Conservation (phyloP, 2,888 invertebrate species). For the Anthoptus insignis region DNA sequence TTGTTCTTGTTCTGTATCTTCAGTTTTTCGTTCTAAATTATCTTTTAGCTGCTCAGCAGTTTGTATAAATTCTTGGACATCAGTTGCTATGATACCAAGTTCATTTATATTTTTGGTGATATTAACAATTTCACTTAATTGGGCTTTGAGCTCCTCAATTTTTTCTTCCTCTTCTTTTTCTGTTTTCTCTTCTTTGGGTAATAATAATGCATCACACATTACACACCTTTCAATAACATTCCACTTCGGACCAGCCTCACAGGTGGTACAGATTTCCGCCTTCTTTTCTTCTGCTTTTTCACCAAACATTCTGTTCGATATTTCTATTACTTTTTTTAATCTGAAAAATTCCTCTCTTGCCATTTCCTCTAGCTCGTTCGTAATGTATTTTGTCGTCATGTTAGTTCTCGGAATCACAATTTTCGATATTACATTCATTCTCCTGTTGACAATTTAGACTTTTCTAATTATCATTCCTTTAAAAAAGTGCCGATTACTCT, state of each 20-base stretch:
- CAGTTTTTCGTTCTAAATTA: slow-evolving; percentile 43
- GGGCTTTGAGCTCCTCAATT: slow-evolving; percentile 51
- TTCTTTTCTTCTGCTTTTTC: slow-evolving; percentile 32
- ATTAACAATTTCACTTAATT: slow-evolving; percentile 53
- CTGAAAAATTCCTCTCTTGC: slow-evolving; percentile 60
- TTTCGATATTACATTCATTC: slow-evolving; percentile 58
- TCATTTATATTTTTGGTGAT: slow-evolving; percentile 52
- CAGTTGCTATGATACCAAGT: slow-evolving; percentile 45
- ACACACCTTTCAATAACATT: slow-evolving; percentile 40
- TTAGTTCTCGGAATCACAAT: slow-evolving; percentile 58
- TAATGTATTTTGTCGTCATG: slow-evolving; percentile 55
- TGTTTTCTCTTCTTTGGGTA: slow-evolving; percentile 31
- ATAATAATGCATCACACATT: slow-evolving; percentile 41
- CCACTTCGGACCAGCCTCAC: slow-evolving; percentile 18
- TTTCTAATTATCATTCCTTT: slow-evolving; percentile 22
- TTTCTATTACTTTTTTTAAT: slow-evolving; percentile 55
- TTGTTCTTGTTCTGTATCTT: slow-evolving; percentile 33
- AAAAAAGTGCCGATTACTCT: slow-evolving; percentile 51
- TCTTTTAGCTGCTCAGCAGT: slow-evolving; percentile 52
- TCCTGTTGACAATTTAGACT: slow-evolving; percentile 55
- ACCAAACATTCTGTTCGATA: slow-evolving; percentile 49
- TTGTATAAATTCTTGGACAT: slow-evolving; percentile 52
- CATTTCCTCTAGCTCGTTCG: slow-evolving; percentile 56
- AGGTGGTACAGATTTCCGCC: slow-evolving; percentile 13
- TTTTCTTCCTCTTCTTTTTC: slow-evolving; percentile 38